Evolutionary conservation across 2,113 vertebrate species (phyloP), one percentile per base, ranked within the genome.

Genomic region (Cyphomyrus plagiostoma): DNA sequence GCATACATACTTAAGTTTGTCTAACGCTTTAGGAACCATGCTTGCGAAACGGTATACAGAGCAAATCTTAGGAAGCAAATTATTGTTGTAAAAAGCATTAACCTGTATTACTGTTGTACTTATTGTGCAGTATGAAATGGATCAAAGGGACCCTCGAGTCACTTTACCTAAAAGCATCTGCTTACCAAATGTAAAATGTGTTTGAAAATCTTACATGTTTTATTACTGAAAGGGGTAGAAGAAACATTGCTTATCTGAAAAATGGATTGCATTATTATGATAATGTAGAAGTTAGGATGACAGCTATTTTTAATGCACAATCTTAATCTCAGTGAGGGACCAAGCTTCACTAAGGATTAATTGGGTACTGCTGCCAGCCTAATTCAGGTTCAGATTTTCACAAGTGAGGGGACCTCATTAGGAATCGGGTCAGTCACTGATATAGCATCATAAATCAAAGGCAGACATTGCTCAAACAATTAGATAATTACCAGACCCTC

Each of bases 401-500:
- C 94, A 93, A 93, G 91, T 91, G 84, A 53, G 66, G 88, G 90
- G 92, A 93, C 92, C 93, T 92, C 85, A 91, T 88, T 91, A 94
- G 95, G 92, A 94, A 94, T 94, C 94, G 93, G 93, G 92, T 93
- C 93, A 94, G 91, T 89, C 92, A 91, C 92, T 91, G 15, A 89
- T 91, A 91, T 89, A 91, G 91, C 53, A 87, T 94, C 94, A 94
- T 91, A 91, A 90, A 92, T 91, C 92, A 50, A 87, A 90, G 87
- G 93, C 90, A 94, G 95, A 93, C 95, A 94, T 92, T 92, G 94
- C 94, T 94, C 91, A 91, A 95, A 95, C 95, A 95, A 96, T 96
- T 96, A 96, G 94, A 95, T 96, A 95, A 96, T 96, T 96, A 96
- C 94, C 93, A 93, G 92, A 93, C 92, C 93, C 91, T 93, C 50